Base-by-base conservation (phyloP, 2,113 vertebrate species). In the Ageneiosus marmoratus region DNA sequence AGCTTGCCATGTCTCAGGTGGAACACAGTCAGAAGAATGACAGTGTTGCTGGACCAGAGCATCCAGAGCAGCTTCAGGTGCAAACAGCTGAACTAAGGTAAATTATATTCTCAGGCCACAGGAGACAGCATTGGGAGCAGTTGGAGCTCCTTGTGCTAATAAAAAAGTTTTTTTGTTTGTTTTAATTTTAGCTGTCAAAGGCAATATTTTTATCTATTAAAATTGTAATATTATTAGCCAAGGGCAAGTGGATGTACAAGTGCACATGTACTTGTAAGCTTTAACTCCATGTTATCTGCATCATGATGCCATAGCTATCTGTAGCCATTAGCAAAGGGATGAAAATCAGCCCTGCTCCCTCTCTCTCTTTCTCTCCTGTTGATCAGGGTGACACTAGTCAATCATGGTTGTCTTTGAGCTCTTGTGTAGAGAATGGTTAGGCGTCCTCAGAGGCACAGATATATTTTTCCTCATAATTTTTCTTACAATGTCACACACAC, bases 11-110 rank as follows among this genome's bases (percentile, higher is more conserved):
- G n/a, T 51, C 44, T 50, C 7, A 63, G 44, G 27, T 32, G 69
- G 41, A 5, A 41, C 50, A 8, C 41, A 34, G 32, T 22, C 74
- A 79, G 41, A 15, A 27, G 32, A 79, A 48, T 46, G 50, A 58
- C 50, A 27, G 34, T 15, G 15, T 44, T 34, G 56, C 13, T 29
- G 37, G 24, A 11, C 27, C n/a, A 41, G n/a, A n/a, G n/a, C n/a
- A n/a, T n/a, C n/a, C n/a, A n/a, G 37, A 41, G 5, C 82, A 73
- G 27, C 63, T 80, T 32, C 41, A 27, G n/a, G 79, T n/a, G n/a
- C n/a, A 87, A 41, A 63, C 53, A 67, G n/a, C 13, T 11, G 46
- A 83, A 46, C 80, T 86, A 77, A 86, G 86, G 88, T 87, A 84
- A 83, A 77, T 63, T 37, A 37, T 1, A 27, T 13, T 50, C 27